Base-by-base conservation (phyloP, 2,888 invertebrate species). In the Rotaria macrura region DNA sequence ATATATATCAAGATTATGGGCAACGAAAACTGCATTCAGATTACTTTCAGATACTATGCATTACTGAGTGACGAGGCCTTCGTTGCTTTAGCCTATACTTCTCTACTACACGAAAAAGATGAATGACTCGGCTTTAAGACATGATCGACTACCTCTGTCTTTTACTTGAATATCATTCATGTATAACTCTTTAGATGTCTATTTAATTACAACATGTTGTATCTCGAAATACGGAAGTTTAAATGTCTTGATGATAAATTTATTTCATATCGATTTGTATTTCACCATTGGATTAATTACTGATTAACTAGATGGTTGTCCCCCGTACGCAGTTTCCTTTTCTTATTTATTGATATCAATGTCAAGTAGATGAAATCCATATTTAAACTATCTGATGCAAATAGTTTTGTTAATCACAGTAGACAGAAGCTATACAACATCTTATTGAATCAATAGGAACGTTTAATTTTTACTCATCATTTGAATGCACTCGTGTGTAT, bases 401-500 rank as follows among this genome's bases (percentile, higher is more conserved):
- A 34, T 83, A 54, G 34, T 34, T 87, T 25, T 34, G 86, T n/a
- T 83, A 17, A 55, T 83, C 4, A 23, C 87, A 88, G 84, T 87
- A 91, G 88, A 96, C 95, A 88, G 95, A 95, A 20, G 96, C 97
- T 4, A 93, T 94, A 47, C 92, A 93, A 25, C 95, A 97, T 90
- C 95, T 95, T 85, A 95, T 99, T 72, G 94, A 94, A 86, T 96
- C 97, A 0, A 97, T 99, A 97, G 99, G 99, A 43, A 99, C 99
- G 0, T 99, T 99, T 90, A 94, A 96, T n/a, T 88, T 96, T 98
- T 90, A 97, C 95, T 91, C 93, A 95, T 88, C 97, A 91, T 88
- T 89, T 90, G 88, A 87, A 87, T 25, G 90, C 90, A 87, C 93
- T 97, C 89, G 96, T 95, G 89, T 92, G 93, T 72, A 92, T 96